phyloP scores from a whole-genome alignment of 2,797 vertebrate species.

The Phrynocephalus forsythii region DNA sequence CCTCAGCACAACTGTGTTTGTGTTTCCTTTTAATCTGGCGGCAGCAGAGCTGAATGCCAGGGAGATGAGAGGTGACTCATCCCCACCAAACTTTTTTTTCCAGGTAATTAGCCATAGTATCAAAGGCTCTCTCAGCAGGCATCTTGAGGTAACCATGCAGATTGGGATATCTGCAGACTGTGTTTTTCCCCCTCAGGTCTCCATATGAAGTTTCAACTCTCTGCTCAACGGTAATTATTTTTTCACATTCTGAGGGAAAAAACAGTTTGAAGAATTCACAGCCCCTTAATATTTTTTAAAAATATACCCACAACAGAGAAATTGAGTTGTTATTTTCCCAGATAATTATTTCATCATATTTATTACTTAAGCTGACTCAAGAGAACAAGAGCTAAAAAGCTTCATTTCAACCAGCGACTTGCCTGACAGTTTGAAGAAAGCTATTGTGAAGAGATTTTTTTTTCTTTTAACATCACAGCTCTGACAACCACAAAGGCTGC shows the following conservation, averaged over 20 bases:
- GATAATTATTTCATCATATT: conserved; percentile 76
- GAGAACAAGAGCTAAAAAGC: conserved; percentile 66
- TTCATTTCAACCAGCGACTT: conserved; percentile 69
- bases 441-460: conserved; percentile 63
- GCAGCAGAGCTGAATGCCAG: conserved; percentile 58
- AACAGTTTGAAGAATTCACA: conserved; percentile 63
- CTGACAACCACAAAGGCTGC: conserved; percentile 72
- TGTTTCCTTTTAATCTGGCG: conserved; percentile 61
- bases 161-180: conserved; percentile 35
- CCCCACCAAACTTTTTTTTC: conserved; percentile 50
- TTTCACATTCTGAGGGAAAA: conserved; percentile 41
- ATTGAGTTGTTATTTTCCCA: conserved; percentile 67
- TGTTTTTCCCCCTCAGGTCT: background rate
- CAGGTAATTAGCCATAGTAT: conserved; percentile 62
- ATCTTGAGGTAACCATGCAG: conserved; percentile 51
- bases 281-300: conserved; percentile 9
- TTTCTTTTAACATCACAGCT: conserved; percentile 71
- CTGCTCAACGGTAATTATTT: conserved; percentile 65
- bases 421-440: conserved; percentile 66
- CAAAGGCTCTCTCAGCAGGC: conserved; percentile 49
- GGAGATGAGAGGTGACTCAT: conserved; percentile 58
- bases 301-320: conserved; percentile 41
- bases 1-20: conserved; percentile 53
- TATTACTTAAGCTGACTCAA: conserved; percentile 64
- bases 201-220: conserved; percentile 44